Conservation (phyloP, 2,888 invertebrate species). For the Galeruca laticollis region DNA sequence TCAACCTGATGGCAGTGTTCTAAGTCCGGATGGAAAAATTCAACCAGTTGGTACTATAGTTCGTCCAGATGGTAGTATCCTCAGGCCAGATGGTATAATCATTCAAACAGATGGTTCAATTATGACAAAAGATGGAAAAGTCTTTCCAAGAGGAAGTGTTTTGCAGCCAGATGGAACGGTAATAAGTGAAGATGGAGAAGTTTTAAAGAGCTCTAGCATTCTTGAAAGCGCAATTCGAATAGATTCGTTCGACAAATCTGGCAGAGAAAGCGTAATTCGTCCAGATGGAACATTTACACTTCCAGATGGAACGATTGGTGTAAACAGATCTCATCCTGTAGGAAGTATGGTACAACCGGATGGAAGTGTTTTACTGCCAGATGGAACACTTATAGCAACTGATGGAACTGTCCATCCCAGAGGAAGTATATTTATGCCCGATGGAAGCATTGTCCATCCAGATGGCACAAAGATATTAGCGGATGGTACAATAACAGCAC, state of each 20-base stretch:
- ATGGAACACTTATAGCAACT: neutral
- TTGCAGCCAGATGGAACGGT: neutral
- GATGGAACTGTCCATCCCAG: neutral
- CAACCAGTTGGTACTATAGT: constrained; percentile 1
- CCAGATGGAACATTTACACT: neutral
- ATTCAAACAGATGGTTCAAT: neutral
- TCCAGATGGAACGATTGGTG: constrained; percentile 1
- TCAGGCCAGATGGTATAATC: neutral
- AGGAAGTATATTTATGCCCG: neutral
- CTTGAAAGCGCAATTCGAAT: no score
- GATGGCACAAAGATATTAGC: neutral
- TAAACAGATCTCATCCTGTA: neutral
- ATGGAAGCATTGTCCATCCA: constrained; percentile 1
- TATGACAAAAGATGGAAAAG: neutral
- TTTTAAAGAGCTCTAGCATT: neutral
- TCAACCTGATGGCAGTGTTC: neutral
- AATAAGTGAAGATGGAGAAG: neutral
- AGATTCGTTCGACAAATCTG: neutral
- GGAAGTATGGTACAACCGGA: neutral
- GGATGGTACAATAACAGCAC: neutral
- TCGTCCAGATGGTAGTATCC: neutral
- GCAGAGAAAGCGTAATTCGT: neutral
- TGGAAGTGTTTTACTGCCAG: neutral
- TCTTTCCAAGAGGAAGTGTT: neutral
- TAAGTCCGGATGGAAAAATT: neutral